Percentiles rank a stretch among this genome's conserved stretches.
These are phyloP conservation scores for Apocrypta bakeri DNA, from an alignment of 1,140 invertebrate species.

Conservation along the genomic window DNA sequence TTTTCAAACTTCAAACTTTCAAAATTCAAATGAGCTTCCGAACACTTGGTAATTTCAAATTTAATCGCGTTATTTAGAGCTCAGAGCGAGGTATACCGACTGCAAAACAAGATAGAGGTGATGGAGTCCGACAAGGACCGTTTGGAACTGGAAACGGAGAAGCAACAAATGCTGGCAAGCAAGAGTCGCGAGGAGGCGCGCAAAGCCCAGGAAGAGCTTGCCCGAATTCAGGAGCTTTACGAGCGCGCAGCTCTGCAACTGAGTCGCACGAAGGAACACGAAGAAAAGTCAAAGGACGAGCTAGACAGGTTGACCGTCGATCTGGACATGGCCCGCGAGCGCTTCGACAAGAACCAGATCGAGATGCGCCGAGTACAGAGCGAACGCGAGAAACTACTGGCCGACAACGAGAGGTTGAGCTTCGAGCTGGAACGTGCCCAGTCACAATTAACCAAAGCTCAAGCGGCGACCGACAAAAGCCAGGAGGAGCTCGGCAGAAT, in stretches of 20 bases:
- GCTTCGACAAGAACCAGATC: slow-evolving; percentile 91
- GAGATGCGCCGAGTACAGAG: slow-evolving; percentile 87
- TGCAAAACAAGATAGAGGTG: slow-evolving; percentile 91
- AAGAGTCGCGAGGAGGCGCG: slow-evolving; percentile 91
- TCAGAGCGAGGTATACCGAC: slow-evolving; percentile 90
- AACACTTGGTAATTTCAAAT: background rate
- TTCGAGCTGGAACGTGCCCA: slow-evolving; percentile 90
- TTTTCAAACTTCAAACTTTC: slow-evolving; percentile 7
- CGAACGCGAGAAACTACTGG: slow-evolving; percentile 89
- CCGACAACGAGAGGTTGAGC: slow-evolving; percentile 87
- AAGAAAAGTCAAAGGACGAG: slow-evolving; percentile 93
- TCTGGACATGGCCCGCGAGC: slow-evolving; percentile 89
- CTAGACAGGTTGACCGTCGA: slow-evolving; percentile 86
- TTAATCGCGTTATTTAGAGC: slow-evolving; percentile 76
- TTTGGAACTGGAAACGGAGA: slow-evolving; percentile 89
- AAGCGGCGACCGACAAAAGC: slow-evolving; percentile 88
- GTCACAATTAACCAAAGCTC: slow-evolving; percentile 87
- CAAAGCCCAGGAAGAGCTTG: slow-evolving; percentile 88
- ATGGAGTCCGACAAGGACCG: slow-evolving; percentile 90
- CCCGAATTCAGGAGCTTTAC: slow-evolving; percentile 89
- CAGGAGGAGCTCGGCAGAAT: slow-evolving; percentile 91
- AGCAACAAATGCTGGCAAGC: slow-evolving; percentile 83
- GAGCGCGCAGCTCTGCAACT: slow-evolving; percentile 89
- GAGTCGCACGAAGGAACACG: slow-evolving; percentile 88
- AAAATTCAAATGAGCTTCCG: too few species aligned